A percentile compares a stretch with the other conserved stretches of the same genome.
Conservation (phyloP, 2,797 vertebrate genomes). For the Acanthurus lineatus region DNA sequence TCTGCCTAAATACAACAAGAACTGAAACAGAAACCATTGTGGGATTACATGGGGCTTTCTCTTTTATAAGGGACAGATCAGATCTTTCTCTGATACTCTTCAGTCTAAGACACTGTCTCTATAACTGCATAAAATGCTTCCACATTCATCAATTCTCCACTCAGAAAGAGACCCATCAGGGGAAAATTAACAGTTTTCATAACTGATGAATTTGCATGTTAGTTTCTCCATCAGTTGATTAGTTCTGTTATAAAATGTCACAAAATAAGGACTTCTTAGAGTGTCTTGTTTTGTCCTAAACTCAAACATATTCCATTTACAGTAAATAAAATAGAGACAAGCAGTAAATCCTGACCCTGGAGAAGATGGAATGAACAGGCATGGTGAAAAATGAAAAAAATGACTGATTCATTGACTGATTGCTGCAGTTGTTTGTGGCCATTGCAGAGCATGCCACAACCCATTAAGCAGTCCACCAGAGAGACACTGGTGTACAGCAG, state of each 20-base stretch:
- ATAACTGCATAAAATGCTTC: neutral
- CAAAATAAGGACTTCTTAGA: neutral
- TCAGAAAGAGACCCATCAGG: too few relatives aligned
- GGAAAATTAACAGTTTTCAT: too few relatives aligned
- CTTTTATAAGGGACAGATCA: constrained; percentile 3
- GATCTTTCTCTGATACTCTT: constrained; percentile 12
- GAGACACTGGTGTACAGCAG: constrained; percentile 2
- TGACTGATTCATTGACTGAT: neutral
- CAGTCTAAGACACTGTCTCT: constrained; percentile 2
- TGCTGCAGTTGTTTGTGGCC: neutral
- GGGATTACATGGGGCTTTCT: constrained; percentile 23
- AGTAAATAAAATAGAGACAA: neutral
- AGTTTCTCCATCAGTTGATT: neutral
- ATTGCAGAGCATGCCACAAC: neutral
- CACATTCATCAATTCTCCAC: too few relatives aligned
- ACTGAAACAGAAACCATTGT: constrained; percentile 9
- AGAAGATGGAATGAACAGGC: neutral
- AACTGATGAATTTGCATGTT: too few relatives aligned
- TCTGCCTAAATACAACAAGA: neutral
- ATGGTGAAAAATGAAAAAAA: neutral
- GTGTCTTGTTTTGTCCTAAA: neutral
- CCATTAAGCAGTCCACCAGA: neutral
- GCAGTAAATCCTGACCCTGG: neutral
- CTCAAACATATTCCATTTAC: neutral
- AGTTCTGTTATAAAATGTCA: constrained; percentile 8